A percentile compares a stretch with the other conserved stretches of the same genome.
Evolutionary conservation across 1,140 invertebrate species (phyloP).

Genomic region (Homarus americanus): DNA sequence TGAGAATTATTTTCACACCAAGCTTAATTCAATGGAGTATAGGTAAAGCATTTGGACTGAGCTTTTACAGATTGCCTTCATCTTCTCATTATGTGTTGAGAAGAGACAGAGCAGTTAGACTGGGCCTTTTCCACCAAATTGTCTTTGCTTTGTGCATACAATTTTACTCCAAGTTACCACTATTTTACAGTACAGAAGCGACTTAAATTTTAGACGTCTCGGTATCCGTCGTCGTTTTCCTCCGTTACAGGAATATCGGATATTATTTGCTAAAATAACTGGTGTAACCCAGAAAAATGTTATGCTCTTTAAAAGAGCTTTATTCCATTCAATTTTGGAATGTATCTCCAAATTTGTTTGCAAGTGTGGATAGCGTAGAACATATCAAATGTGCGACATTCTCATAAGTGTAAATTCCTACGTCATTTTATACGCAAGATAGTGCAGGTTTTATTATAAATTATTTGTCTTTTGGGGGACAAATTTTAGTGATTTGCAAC

Average conservation of each 20-base stretch:
- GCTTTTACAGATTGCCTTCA: neutral
- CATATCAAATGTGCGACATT: conserved; percentile 23
- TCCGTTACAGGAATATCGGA: neutral
- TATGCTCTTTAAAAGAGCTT: conserved; percentile 42
- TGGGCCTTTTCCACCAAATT: neutral
- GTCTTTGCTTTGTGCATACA: neutral
- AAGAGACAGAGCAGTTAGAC: neutral
- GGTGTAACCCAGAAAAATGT: conserved; percentile 15
- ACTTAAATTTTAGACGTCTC: neutral
- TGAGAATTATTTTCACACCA: neutral
- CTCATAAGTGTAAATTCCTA: neutral
- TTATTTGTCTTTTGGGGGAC: neutral
- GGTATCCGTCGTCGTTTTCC: neutral
- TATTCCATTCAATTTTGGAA: conserved; percentile 35
- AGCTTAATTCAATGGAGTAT: neutral
- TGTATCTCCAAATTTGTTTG: conserved; percentile 21
- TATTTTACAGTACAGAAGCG: neutral
- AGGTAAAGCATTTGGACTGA: neutral
- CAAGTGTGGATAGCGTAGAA: conserved; percentile 30
- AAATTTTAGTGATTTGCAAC: conserved; percentile 3
- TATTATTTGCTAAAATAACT: conserved; percentile 9
- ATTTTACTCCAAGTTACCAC: neutral
- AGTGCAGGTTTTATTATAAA: neutral
- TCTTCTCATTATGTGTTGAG: neutral
- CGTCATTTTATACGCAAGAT: neutral